phyloP scores from a whole-genome alignment of 2,888 invertebrate genomes.

The Chirona hameri region DNA sequence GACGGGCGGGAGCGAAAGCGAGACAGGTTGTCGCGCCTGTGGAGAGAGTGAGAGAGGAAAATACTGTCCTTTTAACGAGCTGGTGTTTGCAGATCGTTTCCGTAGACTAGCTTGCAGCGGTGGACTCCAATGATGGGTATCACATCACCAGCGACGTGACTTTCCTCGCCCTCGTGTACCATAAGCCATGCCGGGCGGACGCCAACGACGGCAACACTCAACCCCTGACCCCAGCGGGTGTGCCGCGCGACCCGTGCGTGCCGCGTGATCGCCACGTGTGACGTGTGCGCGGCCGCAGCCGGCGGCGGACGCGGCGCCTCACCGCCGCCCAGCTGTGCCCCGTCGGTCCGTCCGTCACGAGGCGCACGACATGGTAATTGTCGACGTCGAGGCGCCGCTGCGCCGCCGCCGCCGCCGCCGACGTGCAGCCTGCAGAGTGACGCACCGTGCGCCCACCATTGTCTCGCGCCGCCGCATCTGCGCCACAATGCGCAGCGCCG shows the following conservation, averaged over 20 bases:
- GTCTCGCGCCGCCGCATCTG: background rate
- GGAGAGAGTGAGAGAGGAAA: too few relatives aligned
- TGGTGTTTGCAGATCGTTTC: too few relatives aligned
- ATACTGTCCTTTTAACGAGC: too few relatives aligned
- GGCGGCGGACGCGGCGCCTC: background rate
- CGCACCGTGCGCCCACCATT: background rate
- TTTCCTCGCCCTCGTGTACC: too few relatives aligned
- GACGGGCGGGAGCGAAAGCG: too few relatives aligned
- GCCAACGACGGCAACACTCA: background rate
- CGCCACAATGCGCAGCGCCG: constrained; percentile 8
- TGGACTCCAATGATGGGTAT: too few relatives aligned
- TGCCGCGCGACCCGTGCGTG: background rate
- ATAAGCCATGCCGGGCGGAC: background rate
- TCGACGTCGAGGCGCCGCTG: background rate
- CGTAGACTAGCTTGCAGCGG: too few relatives aligned
- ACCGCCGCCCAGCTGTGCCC: background rate
- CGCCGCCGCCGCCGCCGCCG: background rate
- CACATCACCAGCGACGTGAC: too few relatives aligned
- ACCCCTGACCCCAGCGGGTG: background rate
- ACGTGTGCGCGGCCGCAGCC: background rate
- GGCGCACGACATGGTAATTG: background rate
- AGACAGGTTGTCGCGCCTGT: too few relatives aligned
- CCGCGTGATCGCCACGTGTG: background rate
- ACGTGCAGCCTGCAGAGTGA: background rate
- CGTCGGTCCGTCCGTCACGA: background rate